Base-by-base conservation (phyloP, 2,113 vertebrate species). In the Serinus canaria region DNA sequence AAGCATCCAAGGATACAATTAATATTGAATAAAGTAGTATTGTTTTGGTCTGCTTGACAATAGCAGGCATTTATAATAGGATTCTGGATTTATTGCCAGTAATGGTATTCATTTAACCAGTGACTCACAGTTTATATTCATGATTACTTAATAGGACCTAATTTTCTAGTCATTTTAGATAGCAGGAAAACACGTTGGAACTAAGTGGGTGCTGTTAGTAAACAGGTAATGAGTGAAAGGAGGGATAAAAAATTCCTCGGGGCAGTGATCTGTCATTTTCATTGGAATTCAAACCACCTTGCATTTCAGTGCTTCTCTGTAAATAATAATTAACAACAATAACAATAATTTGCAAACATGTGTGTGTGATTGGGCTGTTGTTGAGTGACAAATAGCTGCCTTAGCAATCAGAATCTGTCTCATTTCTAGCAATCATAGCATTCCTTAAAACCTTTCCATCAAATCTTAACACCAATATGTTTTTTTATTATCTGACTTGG, bases 91-190 rank as follows among this genome's bases (percentile, higher is more conserved):
- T 97, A 91, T 96, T 96, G 83, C 79, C 72, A 83, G 83, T 81
- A 74, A 94, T 91, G 83, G 70, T 80, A 73, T 93, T 96, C 83
- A 83, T 77, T 95, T 97, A 92, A 94, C 77, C 2, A 11, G 83
- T 96, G 94, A 97, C 74, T 97, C 97, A 97, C 63, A 91, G 81
- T 94, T 95, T 89, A 83, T 95, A 37, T 75, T 95, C 64, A 35
- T 91, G 95, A 95, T 97, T 95, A 92, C 95, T 97, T 97, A 96
- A 97, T 95, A 92, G 88, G 69, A 86, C 90, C 86, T 97, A 94
- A 97, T 97, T 96, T 97, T 96, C 75, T 86, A 89, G 90, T 95
- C 70, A 75, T 93, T 96, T 96, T 43, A 72, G 87, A 56, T 60
- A 73, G 75, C 92, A 95, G 47, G 90, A 96, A 95, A 97, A 91